These are phyloP conservation scores for Sceloporus tristichus DNA, from an alignment of 2,113 vertebrate genomes.

Conservation along the genomic window DNA sequence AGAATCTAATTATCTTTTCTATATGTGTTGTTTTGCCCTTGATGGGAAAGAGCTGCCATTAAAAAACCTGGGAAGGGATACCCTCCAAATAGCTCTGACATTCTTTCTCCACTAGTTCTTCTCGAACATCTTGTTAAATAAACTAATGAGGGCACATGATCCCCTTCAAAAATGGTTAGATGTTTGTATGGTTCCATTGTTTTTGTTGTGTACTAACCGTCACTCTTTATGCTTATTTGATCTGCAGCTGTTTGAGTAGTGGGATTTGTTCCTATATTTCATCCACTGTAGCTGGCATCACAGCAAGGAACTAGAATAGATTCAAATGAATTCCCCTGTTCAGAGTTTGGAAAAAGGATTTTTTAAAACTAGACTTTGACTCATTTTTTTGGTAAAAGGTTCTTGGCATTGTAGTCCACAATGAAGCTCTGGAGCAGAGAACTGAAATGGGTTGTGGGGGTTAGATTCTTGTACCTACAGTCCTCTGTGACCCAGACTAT, in stretches of 20 bases:
- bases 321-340: background rate
- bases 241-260: background rate
- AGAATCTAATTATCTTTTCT: slow-evolving; percentile 66
- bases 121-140: slow-evolving; percentile 44
- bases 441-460: too few species aligned
- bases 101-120: slow-evolving; percentile 49
- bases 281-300: background rate
- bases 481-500: too few species aligned
- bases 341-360: too few species aligned
- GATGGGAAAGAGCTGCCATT: slow-evolving; percentile 50
- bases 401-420: too few species aligned
- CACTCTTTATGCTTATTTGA: background rate
- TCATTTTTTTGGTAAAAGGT: too few species aligned
- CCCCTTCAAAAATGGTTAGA: slow-evolving; percentile 28
- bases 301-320: background rate
- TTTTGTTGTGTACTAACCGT: background rate
- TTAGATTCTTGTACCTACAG: too few species aligned
- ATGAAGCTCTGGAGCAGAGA: too few species aligned
- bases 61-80: slow-evolving; percentile 39
- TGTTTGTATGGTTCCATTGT: background rate
- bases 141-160: slow-evolving; percentile 58
- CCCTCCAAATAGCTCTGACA: slow-evolving; percentile 51
- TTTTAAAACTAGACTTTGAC: too few species aligned
- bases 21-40: slow-evolving; percentile 65
- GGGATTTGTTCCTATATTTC: background rate